Base-by-base conservation (phyloP, 2,888 invertebrate species). In the Cordilura impudica region DNA sequence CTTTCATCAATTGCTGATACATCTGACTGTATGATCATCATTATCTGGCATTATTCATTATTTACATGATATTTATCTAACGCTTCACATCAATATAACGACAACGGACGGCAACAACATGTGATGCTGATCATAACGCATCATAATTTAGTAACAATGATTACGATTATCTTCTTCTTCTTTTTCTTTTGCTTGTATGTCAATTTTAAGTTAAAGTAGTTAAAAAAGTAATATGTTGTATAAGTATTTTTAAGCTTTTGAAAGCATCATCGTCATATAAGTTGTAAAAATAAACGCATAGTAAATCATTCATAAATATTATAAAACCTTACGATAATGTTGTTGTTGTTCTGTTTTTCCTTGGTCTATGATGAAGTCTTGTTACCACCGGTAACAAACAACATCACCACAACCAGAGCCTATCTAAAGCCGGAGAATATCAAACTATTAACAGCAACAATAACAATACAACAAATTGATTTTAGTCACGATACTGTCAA, bases 401-500 rank as follows among this genome's bases (percentile, higher is more conserved):
- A 0, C 75, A 56, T 69, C 63, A 70, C 56, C 63, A 69, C 63
- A 56, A 75, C 63, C 69, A 75, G 49, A 21, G 56, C 19, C 56
- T 29, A 70, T 63, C 35, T 39, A 2, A 12, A 35, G 35, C 4
- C n/a, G n/a, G 10, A 54, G 69, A 69, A 49, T 61, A 60, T 39
- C 45, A 54, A 74, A 31, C 47, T 54, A 61, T 54, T 18, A 53
- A 60, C 21, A 66, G 31, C 82, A 84, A 70, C 78, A n/a, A n/a
- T n/a, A n/a, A n/a, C n/a, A 71, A 23, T 65, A 84, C 86, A 82
- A 88, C 88, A 87, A 87, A 87, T 87, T 87, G 87, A 87, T 87
- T 87, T 88, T 85, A 87, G 87, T 87, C 87, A 87, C 87, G 87
- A 87, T 88, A 87, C 87, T 87, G 87, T 87, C 87, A 87, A 87